Evolutionary conservation across 2,797 vertebrate species (phyloP).

Genomic region (Acanthiza pusilla): DNA sequence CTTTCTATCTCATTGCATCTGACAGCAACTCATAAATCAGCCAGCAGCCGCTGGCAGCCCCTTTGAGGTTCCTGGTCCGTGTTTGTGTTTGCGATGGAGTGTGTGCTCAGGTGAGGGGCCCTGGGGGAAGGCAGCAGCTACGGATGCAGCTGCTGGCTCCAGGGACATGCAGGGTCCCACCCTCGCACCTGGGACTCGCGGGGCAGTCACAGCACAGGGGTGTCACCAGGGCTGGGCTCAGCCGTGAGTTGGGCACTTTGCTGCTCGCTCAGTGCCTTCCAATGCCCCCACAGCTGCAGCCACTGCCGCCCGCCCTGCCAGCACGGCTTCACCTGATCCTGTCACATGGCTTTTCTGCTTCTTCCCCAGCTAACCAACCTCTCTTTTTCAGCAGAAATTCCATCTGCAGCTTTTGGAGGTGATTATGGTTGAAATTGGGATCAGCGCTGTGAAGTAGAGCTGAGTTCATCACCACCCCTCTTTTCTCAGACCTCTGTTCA

Average conservation of each 20-base stretch:
- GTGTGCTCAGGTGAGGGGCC: neutral
- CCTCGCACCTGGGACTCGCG: neutral
- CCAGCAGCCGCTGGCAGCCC: neutral
- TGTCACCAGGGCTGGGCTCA: neutral
- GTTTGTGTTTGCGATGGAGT: neutral
- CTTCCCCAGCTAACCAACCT: neutral
- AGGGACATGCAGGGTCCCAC: neutral
- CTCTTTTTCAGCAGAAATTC: neutral
- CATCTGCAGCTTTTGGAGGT: neutral
- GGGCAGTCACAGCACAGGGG: fast-evolving
- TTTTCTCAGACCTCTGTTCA: neutral
- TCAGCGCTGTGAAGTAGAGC: fast-evolving
- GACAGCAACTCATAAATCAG: constrained; percentile 40
- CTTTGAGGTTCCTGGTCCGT: neutral
- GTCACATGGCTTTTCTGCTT: neutral
- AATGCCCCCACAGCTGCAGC: fast-evolving
- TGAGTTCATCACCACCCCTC: neutral
- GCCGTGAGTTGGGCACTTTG: neutral
- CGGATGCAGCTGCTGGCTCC: neutral
- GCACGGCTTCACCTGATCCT: fast-evolving
- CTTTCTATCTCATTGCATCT: neutral
- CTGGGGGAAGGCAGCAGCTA: neutral
- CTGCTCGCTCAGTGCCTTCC: neutral
- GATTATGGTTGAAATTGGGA: neutral
- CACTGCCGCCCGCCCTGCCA: neutral